phyloP scores from a whole-genome alignment of 2,888 invertebrate genomes.

The Aelia acuminata region DNA sequence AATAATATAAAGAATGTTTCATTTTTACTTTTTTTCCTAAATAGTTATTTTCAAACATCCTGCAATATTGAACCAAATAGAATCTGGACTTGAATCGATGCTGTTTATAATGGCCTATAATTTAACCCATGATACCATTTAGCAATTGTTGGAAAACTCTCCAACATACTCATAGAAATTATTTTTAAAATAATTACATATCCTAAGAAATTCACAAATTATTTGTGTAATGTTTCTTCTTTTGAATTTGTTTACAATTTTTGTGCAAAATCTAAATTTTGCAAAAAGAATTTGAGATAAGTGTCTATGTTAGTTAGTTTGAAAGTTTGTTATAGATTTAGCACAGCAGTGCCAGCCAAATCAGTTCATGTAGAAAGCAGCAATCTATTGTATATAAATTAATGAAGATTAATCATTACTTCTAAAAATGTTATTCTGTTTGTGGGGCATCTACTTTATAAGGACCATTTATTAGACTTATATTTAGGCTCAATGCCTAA shows the following conservation, averaged over 20 bases:
- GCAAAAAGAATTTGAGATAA: neutral
- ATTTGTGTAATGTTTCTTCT: neutral
- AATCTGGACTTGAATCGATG: neutral
- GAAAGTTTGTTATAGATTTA: neutral
- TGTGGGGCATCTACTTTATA: too few species aligned
- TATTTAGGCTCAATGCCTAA: too few species aligned
- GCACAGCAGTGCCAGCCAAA: neutral
- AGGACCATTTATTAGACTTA: too few species aligned
- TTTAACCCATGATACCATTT: neutral
- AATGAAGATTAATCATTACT: too few species aligned
- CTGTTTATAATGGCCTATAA: conserved; percentile 16
- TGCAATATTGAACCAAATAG: neutral
- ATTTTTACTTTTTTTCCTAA: neutral
- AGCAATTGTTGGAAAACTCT: neutral
- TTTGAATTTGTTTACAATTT: neutral
- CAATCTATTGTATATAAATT: neutral
- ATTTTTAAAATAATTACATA: neutral
- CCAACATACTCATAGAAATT: neutral
- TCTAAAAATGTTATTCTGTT: too few species aligned
- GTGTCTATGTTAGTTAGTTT: neutral
- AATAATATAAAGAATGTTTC: neutral
- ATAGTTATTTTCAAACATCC: neutral
- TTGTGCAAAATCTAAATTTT: neutral
- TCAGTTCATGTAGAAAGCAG: neutral
- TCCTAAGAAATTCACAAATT: neutral